Percentiles rank a stretch among this genome's conserved stretches.
These are phyloP conservation scores for Myotis brandtii DNA, from an alignment of 2,113 vertebrate genomes.

Conservation along the genomic window DNA sequence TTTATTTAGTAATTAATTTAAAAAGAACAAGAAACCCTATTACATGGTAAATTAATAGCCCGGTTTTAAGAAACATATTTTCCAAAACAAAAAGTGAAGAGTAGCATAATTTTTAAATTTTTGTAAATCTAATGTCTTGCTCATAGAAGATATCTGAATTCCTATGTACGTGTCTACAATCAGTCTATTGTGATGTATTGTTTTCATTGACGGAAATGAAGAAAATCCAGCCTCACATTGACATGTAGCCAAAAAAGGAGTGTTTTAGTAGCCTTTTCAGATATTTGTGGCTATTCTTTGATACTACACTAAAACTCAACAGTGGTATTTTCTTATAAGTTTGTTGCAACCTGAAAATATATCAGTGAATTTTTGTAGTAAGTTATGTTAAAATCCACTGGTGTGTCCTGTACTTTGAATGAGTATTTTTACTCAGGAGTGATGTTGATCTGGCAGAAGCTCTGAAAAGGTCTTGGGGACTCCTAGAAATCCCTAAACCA, in stretches of 20 bases:
- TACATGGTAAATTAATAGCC: neutral
- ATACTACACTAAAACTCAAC: neutral
- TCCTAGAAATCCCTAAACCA: neutral
- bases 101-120: constrained; percentile 28
- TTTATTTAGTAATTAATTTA: constrained; percentile 20
- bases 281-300: neutral
- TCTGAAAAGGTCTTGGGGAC: neutral
- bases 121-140: neutral
- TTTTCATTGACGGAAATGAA: neutral
- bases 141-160: neutral
- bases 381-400: neutral
- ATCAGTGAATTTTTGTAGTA: neutral
- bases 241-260: neutral
- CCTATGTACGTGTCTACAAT: neutral
- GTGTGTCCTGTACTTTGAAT: neutral
- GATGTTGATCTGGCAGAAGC: neutral
- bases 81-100: neutral
- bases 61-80: constrained; percentile 29
- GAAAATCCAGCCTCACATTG: neutral
- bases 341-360: neutral
- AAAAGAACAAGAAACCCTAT: neutral
- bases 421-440: neutral
- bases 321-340: neutral
- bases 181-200: neutral
- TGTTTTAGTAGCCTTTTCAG: neutral